phyloP scores from a whole-genome alignment of 2,888 invertebrate genomes.

The Philereme transversata region DNA sequence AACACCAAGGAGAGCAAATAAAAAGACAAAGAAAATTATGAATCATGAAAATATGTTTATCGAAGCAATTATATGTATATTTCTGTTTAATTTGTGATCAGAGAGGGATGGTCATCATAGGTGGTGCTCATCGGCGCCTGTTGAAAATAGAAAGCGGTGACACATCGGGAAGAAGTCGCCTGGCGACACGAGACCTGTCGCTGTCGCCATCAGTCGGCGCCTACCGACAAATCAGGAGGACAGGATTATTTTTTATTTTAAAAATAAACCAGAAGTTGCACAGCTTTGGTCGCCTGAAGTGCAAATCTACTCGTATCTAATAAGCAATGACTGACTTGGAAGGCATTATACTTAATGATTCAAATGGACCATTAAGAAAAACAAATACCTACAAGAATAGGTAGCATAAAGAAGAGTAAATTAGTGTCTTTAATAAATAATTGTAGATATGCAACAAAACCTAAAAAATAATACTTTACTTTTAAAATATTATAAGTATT shows the following conservation, averaged over 20 bases:
- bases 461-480: not conserved
- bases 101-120: conserved; percentile 51
- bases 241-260: conserved; percentile 32
- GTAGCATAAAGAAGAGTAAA: not conserved
- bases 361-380: conserved; percentile 1
- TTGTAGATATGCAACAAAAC: not conserved
- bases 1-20: conserved; percentile 3
- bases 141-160: conserved; percentile 75
- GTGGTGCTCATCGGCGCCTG: conserved; percentile 62
- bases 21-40: conserved; percentile 39
- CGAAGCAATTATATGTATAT: conserved; percentile 38
- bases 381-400: not conserved
- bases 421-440: not conserved
- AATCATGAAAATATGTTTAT: conserved; percentile 27
- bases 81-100: conserved; percentile 40
- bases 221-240: conserved; percentile 36
- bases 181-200: conserved; percentile 53
- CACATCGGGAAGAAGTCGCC: conserved; percentile 59
- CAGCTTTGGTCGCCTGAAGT: conserved; percentile 9
- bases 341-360: conserved; percentile 3
- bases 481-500: not conserved
- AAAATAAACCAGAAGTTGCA: conserved; percentile 32
- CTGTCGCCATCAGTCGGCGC: conserved; percentile 46
- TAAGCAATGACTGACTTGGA: conserved; percentile 3
- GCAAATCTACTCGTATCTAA: conserved; percentile 10